Base-by-base conservation (phyloP, 2,113 vertebrate species). In the Eurypyga helias region DNA sequence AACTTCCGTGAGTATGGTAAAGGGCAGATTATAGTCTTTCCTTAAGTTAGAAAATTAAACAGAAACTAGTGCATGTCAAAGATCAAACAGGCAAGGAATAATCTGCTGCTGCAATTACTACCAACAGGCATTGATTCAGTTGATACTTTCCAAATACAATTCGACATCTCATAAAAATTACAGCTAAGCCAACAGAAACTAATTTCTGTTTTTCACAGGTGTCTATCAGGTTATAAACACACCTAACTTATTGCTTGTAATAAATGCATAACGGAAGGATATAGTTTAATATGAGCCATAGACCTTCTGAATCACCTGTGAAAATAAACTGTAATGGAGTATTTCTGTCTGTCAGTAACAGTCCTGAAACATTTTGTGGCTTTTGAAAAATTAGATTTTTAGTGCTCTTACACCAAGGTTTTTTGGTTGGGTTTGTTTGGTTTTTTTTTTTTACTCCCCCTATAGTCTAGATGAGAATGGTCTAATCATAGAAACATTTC, bases 141-240 rank as follows among this genome's bases (percentile, higher is more conserved):
- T 89, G 60, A 91, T 83, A 69, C 23, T 95, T 95, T 93, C n/a
- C 66, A 94, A 97, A 90, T 95, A 87, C 36, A 65, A 84, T 36
- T 48, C 96, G 83, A 95, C 82, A 94, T 85, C 61, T 94, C 71
- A 93, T 91, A 95, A 96, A 97, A 95, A 73, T 91, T 94, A 94
- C 83, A 96, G 95, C 91, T 95, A 95, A 96, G 95, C 62, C 78
- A 94, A 93, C 87, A 96, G 94, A 96, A 96, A 94, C 41, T 89
- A 94, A 92, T 88, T 88, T 91, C 70, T 96, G 66, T 78, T 90
- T 95, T 96, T 65, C 87, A 95, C 55, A 96, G 76, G 90, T 97
- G 94, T 96, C 91, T 95, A 85, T 77, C 92, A 93, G 80, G n/a
- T 96, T 96, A 90, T 97, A 96, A 97, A 96, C 70, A 85, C 62